Base-by-base conservation (phyloP, 2,797 vertebrate genomes). In the Podarcis lilfordi region DNA sequence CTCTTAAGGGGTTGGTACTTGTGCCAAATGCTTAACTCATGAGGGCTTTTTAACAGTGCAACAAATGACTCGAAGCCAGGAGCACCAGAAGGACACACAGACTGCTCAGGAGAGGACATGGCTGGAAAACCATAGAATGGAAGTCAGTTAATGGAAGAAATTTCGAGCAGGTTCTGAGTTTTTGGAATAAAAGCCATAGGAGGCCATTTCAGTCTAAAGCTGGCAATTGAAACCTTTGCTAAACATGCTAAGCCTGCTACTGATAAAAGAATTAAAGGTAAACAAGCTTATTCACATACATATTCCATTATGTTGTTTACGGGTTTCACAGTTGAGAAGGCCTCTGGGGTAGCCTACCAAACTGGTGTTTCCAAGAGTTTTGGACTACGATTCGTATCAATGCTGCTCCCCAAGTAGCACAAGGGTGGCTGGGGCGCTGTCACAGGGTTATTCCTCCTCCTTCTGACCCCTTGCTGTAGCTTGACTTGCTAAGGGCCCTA, bases 151-250 rank as follows among this genome's bases (percentile, higher is more conserved):
- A 87, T 92, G 84, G 89, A 93, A 95, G 89, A 80, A 91, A 89
- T 93, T 94, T 91, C 78, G 90, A 88, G 89, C 91, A 86, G 85
- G 95, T 94, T 88, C 91, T 89, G 91, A 66, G 92, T 87, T 85
- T 91, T 93, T 86, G 86, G 86, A 93, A 90, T 59, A 68, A 93
- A 94, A 93, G 72, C 86, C 77, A 25, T 72, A 71, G 93, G 90
- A 71, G 93, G 91, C 89, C 69, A 85, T 92, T 92, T 93, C 92
- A 89, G 78, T 91, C 78, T 91, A 95, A 91, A 89, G 68, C 72
- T 93, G 89, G 82, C 91, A 92, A 74, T 43, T 93, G 92, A 91
- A 88, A 71, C 86, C 83, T 74, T 83, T 2, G 27, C 64, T n/a
- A 82, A 8, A 29, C 8, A 66, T 40, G 50, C 45, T 45, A 10